Conservation (phyloP, 2,113 vertebrate species). For the Hypocryptadius cinnamomeus region DNA sequence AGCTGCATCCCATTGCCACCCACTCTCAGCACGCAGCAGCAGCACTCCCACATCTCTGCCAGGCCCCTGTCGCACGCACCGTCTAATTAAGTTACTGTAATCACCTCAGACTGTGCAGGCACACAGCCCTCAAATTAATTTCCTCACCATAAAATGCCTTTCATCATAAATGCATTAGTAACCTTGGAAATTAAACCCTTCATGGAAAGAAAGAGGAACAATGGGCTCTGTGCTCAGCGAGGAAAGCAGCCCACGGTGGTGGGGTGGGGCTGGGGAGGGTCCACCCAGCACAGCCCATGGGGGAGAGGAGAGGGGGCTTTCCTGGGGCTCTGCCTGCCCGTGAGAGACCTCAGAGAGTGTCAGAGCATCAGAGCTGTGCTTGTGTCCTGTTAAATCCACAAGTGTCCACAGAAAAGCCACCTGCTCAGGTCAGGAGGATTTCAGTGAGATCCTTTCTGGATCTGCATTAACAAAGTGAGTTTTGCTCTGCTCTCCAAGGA, state of each 20-base stretch:
- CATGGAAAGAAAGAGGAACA: neutral
- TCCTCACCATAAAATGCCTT: constrained; percentile 26
- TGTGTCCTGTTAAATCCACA: neutral
- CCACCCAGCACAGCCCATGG: rapidly evolving
- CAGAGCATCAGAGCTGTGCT: neutral
- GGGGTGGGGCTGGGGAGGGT: neutral
- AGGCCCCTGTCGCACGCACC: neutral
- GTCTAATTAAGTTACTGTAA: constrained; percentile 21
- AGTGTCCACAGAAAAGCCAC: neutral
- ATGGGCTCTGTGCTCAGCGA: neutral
- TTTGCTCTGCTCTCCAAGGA: neutral
- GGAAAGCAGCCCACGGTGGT: neutral
- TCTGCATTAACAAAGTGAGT: neutral
- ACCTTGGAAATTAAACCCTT: constrained; percentile 20
- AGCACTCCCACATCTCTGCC: neutral
- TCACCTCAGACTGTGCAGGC: neutral
- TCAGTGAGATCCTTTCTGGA: neutral
- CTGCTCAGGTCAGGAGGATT: neutral
- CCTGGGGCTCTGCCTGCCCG: neutral
- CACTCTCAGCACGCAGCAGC: neutral
- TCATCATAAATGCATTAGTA: constrained; percentile 38
- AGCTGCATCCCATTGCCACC: neutral
- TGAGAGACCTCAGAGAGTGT: neutral
- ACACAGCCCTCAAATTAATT: constrained; percentile 36
- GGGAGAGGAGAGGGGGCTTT: neutral